These are phyloP conservation scores for Chesias legatella DNA, from an alignment of 2,888 invertebrate species.

Conservation along the genomic window DNA sequence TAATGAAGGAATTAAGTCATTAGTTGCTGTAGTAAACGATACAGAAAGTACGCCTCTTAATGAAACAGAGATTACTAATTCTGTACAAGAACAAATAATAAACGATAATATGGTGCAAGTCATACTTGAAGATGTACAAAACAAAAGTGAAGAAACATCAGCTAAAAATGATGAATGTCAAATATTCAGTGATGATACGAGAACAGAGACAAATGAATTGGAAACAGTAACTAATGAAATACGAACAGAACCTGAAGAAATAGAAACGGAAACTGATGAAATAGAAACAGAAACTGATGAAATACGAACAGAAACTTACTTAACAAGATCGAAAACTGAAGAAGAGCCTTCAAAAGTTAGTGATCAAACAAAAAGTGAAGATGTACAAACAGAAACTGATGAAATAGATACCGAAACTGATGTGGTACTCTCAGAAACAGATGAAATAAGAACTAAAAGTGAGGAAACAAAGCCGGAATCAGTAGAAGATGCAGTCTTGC, in stretches of 20 bases:
- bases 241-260: constrained; percentile 17
- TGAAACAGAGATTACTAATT: constrained; percentile 40
- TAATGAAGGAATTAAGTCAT: constrained; percentile 69
- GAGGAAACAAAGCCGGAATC: constrained; percentile 24
- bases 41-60: constrained; percentile 34
- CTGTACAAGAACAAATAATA: constrained; percentile 23
- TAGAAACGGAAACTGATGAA: constrained; percentile 15
- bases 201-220: constrained; percentile 14
- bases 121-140: constrained; percentile 4
- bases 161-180: constrained; percentile 19
- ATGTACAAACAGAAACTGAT: constrained; percentile 11
- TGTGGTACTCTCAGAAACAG: constrained; percentile 16
- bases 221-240: constrained; percentile 18
- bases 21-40: constrained; percentile 50
- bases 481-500: constrained; percentile 40
- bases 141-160: constrained; percentile 7
- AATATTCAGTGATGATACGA: constrained; percentile 13
- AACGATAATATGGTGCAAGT: constrained; percentile 8
- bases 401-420: constrained; percentile 12
- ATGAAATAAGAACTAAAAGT: constrained; percentile 11
- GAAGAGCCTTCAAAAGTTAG: constrained; percentile 12
- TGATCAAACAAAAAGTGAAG: constrained; percentile 20
- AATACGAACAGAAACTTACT: constrained; percentile 18
- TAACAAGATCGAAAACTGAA: constrained; percentile 15
- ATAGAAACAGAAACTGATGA: constrained; percentile 13